Evolutionary conservation across 1,140 invertebrate species (phyloP), one percentile per base, ranked within the genome.

Genomic region (Hestina assimilis): DNA sequence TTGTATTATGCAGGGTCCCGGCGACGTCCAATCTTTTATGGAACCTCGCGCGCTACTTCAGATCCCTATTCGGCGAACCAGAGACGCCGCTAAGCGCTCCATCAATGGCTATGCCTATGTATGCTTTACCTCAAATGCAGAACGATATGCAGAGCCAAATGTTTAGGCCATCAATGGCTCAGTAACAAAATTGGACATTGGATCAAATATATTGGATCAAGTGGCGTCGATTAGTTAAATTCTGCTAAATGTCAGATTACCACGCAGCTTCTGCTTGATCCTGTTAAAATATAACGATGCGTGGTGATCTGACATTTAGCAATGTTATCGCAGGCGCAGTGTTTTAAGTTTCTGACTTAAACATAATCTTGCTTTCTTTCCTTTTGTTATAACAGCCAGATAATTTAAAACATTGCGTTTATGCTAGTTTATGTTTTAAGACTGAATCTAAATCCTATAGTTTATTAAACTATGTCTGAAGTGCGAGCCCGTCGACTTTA

Each of bases 21-120:
- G 79, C 75, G 83, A 75, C 83, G 79, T 74, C 84, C 84, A 85
- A 87, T 87, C 72, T 87, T 71, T 65, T 88, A 84, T 83, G 82
- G 83, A 84, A 78, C 75, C 69, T 87, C 85, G 81, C 85, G 82
- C 77, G 79, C 79, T 83, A 84, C 85, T 82, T 88, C 83, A 87
- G 79, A 83, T 58, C 76, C 78, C 73, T 88, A 74, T 86, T 87
- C 69, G 82, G 83, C 63, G 55, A 84, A 67, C 80, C 78, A 64
- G 69, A 72, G 51, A 58, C 83, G 69, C 76, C 79, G 69, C 53
- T 86, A 73, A 83, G 60, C 54, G 69, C 69, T 19, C 71, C 72
- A 42, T 75, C 84, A 20, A 87, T 87, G 79, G 59, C 72, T 23
- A 81, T 83, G 76, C 82, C 85, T 12, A 81, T 83, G 79, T 85